Percentiles rank a stretch among this genome's conserved stretches.
phyloP scores from a whole-genome alignment of 2,113 vertebrate genomes.

The Hucho hucho region DNA sequence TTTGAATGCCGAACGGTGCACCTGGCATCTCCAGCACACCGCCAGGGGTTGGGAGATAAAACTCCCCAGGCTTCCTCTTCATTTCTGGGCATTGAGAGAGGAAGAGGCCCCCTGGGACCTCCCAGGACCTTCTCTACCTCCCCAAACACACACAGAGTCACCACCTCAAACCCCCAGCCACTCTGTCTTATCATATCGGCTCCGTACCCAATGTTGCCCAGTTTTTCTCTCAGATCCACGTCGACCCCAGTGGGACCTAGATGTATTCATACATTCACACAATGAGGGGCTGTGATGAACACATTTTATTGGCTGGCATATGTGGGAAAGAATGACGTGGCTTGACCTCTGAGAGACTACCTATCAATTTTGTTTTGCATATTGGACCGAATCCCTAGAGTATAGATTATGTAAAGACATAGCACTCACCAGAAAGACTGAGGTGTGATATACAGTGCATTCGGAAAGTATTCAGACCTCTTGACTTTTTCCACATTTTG shows the following conservation, averaged over 20 bases:
- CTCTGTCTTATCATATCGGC: neutral
- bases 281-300: neutral
- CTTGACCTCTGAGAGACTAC: neutral
- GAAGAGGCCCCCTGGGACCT: neutral
- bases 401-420: neutral
- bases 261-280: neutral
- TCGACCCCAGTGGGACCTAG: neutral
- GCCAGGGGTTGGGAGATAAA: slow-evolving; percentile 12
- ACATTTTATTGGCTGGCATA: neutral
- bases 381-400: neutral
- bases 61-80: slow-evolving; percentile 6
- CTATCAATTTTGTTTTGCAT: neutral
- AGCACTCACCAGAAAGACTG: neutral
- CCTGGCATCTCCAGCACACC: slow-evolving; percentile 1
- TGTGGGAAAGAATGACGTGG: neutral
- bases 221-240: neutral
- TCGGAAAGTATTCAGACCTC: no score
- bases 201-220: neutral
- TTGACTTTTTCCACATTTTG: no score
- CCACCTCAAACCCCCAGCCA: neutral
- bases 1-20: slow-evolving; percentile 2
- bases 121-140: neutral
- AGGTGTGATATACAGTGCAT: neutral
- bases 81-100: neutral
- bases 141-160: neutral